These are phyloP conservation scores for Melikaiella ostensackeni DNA, from an alignment of 2,888 invertebrate genomes.

Conservation along the genomic window DNA sequence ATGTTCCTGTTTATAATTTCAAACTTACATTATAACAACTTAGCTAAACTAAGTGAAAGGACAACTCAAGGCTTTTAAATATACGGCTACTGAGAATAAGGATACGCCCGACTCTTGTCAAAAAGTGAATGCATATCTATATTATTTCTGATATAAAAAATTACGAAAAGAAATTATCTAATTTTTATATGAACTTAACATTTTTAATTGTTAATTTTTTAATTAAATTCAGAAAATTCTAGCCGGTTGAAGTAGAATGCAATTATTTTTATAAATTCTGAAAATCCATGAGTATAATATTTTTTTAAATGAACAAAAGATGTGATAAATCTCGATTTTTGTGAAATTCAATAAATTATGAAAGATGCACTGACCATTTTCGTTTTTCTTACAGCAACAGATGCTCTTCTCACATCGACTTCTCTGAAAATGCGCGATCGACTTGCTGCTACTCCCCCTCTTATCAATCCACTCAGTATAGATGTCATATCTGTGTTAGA, in stretches of 20 bases:
- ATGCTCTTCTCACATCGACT: conserved; percentile 56
- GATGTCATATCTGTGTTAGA: conserved; percentile 26
- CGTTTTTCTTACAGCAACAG: conserved; percentile 57
- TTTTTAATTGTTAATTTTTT: neutral
- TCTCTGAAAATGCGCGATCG: conserved; percentile 56
- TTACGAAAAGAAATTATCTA: neutral
- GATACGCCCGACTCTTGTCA: conserved; percentile 9
- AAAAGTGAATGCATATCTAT: neutral
- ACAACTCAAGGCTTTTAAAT: conserved; percentile 19
- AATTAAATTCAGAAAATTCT: neutral
- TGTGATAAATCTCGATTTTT: neutral
- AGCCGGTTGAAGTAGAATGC: neutral
- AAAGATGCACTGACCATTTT: conserved; percentile 63
- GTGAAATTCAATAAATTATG: neutral
- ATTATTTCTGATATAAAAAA: neutral
- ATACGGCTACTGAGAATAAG: neutral
- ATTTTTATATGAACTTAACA: neutral
- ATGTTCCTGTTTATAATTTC: neutral
- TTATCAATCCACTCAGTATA: conserved; percentile 26
- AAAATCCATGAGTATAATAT: conserved; percentile 6
- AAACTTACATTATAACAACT: neutral
- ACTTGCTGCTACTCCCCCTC: conserved; percentile 32
- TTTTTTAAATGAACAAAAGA: neutral
- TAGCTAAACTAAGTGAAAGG: conserved; percentile 24
- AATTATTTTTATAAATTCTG: neutral